Base-by-base conservation (phyloP, 2,113 vertebrate genomes). In the Anarhynchus alexandrinus region DNA sequence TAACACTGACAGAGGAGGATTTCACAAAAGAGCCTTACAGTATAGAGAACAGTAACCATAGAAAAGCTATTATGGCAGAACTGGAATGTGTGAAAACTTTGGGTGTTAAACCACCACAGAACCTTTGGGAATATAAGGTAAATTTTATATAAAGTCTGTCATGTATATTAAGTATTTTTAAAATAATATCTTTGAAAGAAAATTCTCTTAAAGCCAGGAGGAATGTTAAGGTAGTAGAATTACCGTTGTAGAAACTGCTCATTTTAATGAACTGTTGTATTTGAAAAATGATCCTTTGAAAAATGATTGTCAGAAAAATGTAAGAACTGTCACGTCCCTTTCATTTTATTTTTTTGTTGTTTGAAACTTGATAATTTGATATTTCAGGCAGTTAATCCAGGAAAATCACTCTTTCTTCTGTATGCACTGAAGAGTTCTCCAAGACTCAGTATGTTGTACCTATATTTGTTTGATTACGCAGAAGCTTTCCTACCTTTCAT, bases 81-180 rank as follows among this genome's bases (percentile, higher is more conserved):
- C 97, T 99, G 93, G 98, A 99, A 61, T 96, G 97, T 40, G 98
- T 99, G 85, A 99, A 98, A 97, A 77, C 97, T 23, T 98, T 99
- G 61, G 99, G 99, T 0, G 98, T 99, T 71, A 99, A 99, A 97
- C 98, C 99, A 26, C 99, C 99, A 1, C 99, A 99, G 82, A 99
- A 99, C 96, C 98, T 99, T 71, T 99, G 99, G 99, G 99, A 99
- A 93, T 99, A 99, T 92, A 99, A 99, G 98, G 99, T 99, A 92
- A 97, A 57, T 40, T 27, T 58, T 74, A 52, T 52, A 59, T 58
- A 1, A 72, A 82, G 8, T 42, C 29, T 88, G 26, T 79, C 14
- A 49, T 65, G 49, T 49, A 55, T 54, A 66, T 45, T 62, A 77
- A 73, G 25, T 70, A 30, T 59, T 93, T 92, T 77, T 4, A 22